phyloP scores from a whole-genome alignment of 2,888 invertebrate genomes.

The Rhamphomyia laevipes region DNA sequence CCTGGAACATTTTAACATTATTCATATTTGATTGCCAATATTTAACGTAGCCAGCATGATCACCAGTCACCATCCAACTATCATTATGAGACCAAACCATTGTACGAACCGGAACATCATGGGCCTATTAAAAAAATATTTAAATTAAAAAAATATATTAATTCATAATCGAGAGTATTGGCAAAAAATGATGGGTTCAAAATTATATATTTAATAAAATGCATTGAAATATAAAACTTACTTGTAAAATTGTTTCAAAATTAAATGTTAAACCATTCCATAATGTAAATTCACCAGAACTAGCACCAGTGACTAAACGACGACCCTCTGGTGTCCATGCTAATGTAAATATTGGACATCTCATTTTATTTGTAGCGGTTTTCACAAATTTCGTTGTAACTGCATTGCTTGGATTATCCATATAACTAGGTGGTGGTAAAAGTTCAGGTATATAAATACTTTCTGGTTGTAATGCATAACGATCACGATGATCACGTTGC shows the following conservation, averaged over 20 bases:
- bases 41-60: conserved; percentile 97
- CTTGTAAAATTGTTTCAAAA: conserved; percentile 99
- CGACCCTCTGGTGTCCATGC: conserved; percentile 99
- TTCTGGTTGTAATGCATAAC: conserved; percentile 85
- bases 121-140: conserved; percentile 60
- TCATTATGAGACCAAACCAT: conserved; percentile 99
- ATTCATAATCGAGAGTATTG: not conserved
- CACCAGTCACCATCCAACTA: conserved; percentile 99
- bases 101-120: conserved; percentile 95
- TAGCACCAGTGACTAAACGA: conserved; percentile 93
- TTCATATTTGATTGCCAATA: conserved; percentile 99
- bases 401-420: conserved; percentile 93
- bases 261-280: conserved; percentile 99
- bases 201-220: not conserved
- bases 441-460: conserved; percentile 88
- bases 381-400: conserved; percentile 92
- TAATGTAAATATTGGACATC: conserved; percentile 97
- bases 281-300: conserved; percentile 97
- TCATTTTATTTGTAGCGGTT: conserved; percentile 99
- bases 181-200: not conserved
- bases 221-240: conserved; percentile 29
- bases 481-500: conserved; percentile 87
- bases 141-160: not conserved
- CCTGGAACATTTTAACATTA: conserved; percentile 99
- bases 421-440: conserved; percentile 85